These are phyloP conservation scores for Phoenicopterus ruber DNA, from an alignment of 2,113 vertebrate genomes.

Conservation along the genomic window DNA sequence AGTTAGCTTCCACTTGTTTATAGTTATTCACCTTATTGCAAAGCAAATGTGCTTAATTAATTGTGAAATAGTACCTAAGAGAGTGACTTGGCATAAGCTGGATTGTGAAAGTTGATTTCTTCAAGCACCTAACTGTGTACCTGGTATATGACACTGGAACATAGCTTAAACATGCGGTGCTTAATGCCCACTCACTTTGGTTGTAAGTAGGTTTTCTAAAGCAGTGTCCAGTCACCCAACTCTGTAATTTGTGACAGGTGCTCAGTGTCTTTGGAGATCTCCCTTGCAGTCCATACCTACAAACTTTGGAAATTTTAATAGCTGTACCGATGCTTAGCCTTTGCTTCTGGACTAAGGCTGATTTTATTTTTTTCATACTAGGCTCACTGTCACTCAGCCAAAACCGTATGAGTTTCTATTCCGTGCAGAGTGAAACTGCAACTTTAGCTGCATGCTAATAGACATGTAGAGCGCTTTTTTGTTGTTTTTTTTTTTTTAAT, in stretches of 20 bases:
- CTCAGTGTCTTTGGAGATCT: not conserved
- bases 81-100: not conserved
- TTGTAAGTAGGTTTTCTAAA: not conserved
- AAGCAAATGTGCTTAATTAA: not conserved
- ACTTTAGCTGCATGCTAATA: not conserved
- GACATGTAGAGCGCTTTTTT: accelerated
- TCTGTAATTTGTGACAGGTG: not conserved
- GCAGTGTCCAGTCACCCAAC: not conserved
- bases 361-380: not conserved
- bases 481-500: not conserved
- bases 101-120: not conserved
- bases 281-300: not conserved
- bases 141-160: not conserved
- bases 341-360: not conserved
- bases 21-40: not conserved
- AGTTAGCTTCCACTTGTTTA: not conserved
- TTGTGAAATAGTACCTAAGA: not conserved
- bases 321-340: not conserved
- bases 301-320: not conserved
- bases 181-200: not conserved
- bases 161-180: not conserved
- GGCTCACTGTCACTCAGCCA: not conserved
- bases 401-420: slow-evolving; percentile 70
- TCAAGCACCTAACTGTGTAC: not conserved
- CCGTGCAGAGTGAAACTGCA: slow-evolving; percentile 65